A percentile compares a stretch with the other conserved stretches of the same genome.
Conservation (phyloP, 2,113 vertebrate genomes). For the Epinephelus fuscoguttatus region DNA sequence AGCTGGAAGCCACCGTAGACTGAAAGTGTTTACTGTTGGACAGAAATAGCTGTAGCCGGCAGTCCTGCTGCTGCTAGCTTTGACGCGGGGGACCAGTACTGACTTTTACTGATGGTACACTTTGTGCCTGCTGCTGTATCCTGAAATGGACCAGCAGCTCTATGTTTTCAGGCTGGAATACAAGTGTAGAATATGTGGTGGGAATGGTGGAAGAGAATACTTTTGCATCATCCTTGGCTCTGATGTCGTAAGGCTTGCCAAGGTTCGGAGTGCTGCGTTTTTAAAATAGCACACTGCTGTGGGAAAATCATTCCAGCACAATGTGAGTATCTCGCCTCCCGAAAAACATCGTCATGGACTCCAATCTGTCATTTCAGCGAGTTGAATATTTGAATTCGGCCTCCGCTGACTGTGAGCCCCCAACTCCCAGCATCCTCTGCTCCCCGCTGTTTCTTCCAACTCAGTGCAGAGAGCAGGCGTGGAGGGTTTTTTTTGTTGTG, state of each 20-base stretch:
- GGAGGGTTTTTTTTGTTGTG: background rate
- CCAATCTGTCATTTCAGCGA: constrained; percentile 28
- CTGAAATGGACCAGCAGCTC: background rate
- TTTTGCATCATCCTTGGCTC: constrained; percentile 30
- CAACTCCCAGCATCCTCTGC: constrained; percentile 62
- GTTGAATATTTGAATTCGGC: background rate
- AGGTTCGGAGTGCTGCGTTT: background rate
- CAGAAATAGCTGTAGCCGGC: constrained; percentile 41
- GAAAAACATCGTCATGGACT: background rate
- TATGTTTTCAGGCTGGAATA: background rate
- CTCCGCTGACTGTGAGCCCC: background rate
- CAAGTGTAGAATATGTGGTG: background rate
- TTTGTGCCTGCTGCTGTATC: background rate
- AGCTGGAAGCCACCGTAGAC: constrained; percentile 14
- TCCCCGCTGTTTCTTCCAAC: constrained; percentile 26
- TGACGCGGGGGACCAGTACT: constrained; percentile 29
- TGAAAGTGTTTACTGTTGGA: constrained; percentile 25
- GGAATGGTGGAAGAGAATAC: background rate
- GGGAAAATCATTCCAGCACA: background rate
- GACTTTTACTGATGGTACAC: background rate
- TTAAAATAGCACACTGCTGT: constrained; percentile 23
- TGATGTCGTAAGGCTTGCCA: constrained; percentile 2
- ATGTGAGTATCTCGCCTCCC: constrained; percentile 7
- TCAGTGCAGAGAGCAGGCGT: constrained; percentile 18
- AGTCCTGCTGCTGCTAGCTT: constrained; percentile 36